Evolutionary conservation across 2,888 invertebrate genomes (phyloP).

Genomic region (Bimastos eiseni): DNA sequence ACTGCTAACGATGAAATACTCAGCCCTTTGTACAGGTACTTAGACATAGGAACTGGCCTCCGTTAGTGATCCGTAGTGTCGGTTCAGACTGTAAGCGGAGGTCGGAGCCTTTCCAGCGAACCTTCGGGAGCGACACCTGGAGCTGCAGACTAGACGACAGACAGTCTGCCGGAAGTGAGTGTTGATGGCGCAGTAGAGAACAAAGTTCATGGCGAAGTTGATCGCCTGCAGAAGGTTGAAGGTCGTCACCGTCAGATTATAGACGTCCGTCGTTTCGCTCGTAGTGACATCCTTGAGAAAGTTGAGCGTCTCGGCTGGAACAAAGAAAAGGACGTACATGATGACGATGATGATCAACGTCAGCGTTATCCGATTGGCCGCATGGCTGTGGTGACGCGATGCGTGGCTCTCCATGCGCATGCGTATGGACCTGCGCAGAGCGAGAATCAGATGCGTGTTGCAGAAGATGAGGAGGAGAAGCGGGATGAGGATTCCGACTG

Average conservation of each 20-base stretch:
- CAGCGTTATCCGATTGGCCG: constrained; percentile 52
- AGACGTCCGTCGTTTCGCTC: not conserved
- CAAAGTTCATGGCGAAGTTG: constrained; percentile 31
- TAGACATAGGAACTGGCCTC: constrained; percentile 24
- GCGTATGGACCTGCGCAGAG: constrained; percentile 32
- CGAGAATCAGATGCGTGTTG: constrained; percentile 53
- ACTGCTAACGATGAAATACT: not conserved
- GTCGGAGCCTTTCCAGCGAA: not conserved
- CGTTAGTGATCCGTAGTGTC: constrained; percentile 26
- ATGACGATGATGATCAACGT: constrained; percentile 55
- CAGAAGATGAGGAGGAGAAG: constrained; percentile 53
- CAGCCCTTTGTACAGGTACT: not conserved
- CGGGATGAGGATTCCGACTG: constrained; percentile 54
- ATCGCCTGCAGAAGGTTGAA: constrained; percentile 27
- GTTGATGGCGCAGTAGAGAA: constrained; percentile 31
- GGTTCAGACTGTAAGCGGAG: constrained; percentile 16
- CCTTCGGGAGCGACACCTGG: not conserved
- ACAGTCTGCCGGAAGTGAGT: constrained; percentile 20
- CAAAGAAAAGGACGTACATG: constrained; percentile 55
- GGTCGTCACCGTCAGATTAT: not conserved
- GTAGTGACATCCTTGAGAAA: constrained; percentile 27
- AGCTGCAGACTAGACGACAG: constrained; percentile 18
- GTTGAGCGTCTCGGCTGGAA: constrained; percentile 50
- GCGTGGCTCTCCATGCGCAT: constrained; percentile 43
- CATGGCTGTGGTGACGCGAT: constrained; percentile 42